phyloP scores from a whole-genome alignment of 1,140 invertebrate genomes.

The Diprion similis region DNA sequence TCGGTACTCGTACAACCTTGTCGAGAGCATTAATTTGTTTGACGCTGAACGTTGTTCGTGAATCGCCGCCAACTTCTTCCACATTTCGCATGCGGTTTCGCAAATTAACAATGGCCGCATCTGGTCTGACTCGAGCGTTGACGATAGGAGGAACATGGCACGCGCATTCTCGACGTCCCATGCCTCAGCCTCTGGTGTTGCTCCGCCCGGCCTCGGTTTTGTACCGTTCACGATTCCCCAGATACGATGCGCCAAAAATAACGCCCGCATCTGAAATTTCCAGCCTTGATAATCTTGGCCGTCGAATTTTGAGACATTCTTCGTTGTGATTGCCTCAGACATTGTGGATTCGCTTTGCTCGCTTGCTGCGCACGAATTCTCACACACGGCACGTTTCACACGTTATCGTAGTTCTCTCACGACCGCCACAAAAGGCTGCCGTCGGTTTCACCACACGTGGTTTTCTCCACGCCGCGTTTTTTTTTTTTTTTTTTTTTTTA shows the following conservation, averaged over 20 bases:
- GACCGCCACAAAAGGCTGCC: too few relatives aligned
- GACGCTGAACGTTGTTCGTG: slow-evolving; percentile 17
- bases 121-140: slow-evolving; percentile 21
- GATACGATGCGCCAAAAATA: slow-evolving; percentile 18
- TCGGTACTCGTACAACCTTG: slow-evolving; percentile 13
- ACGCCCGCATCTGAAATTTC: neutral
- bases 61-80: slow-evolving; percentile 18
- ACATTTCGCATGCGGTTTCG: slow-evolving; percentile 22
- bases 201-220: neutral
- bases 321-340: slow-evolving; percentile 11
- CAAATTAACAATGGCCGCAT: slow-evolving; percentile 15
- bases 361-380: too few relatives aligned
- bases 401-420: too few relatives aligned
- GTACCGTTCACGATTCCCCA: slow-evolving; percentile 23
- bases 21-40: slow-evolving; percentile 21
- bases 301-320: slow-evolving; percentile 24
- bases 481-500: too few relatives aligned
- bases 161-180: slow-evolving; percentile 23
- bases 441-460: too few relatives aligned
- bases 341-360: slow-evolving; percentile 12
- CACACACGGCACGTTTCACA: neutral
- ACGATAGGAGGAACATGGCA: slow-evolving; percentile 25
- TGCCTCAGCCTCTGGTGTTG: neutral
- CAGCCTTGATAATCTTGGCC: slow-evolving; percentile 19
- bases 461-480: neutral